Percentiles rank a stretch among this genome's conserved stretches.
These are phyloP conservation scores for Gobionotothen gibberifrons DNA, from an alignment of 2,797 vertebrate species.

Conservation along the genomic window DNA sequence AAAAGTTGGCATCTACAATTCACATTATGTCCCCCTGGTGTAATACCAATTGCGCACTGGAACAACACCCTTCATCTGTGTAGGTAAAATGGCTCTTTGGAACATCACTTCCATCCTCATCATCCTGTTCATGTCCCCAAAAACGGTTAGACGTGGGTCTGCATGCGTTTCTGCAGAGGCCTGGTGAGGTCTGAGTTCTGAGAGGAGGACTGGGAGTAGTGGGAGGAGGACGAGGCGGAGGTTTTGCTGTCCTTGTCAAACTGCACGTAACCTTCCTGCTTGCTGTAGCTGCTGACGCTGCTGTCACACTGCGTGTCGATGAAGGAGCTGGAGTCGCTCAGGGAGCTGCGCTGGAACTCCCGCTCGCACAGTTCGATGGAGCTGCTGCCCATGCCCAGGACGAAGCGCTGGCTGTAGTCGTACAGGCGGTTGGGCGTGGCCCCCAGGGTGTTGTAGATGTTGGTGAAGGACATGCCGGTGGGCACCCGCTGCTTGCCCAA, in stretches of 20 bases:
- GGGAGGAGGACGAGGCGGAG: conserved; percentile 95
- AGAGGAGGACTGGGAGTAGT: conserved; percentile 98
- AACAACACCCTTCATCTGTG: conserved; percentile 6
- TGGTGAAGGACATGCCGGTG: conserved; percentile 99
- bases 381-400: conserved; percentile 97
- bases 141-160: conserved; percentile 96
- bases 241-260: conserved; percentile 99
- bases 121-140: neutral
- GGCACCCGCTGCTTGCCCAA: conserved; percentile 92
- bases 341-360: conserved; percentile 96
- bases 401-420: conserved; percentile 97
- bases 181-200: conserved; percentile 98
- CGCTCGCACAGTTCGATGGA: conserved; percentile 99
- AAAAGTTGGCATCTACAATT: conserved; percentile 19
- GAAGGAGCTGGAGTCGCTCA: conserved; percentile 99
- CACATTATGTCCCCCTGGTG: neutral
- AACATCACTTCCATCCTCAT: neutral
- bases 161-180: conserved; percentile 99
- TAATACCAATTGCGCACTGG: neutral
- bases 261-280: conserved; percentile 96
- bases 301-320: conserved; percentile 99
- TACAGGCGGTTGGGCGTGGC: conserved; percentile 95
- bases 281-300: conserved; percentile 98
- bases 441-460: conserved; percentile 97
- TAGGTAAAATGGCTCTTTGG: conserved; percentile 23